These are phyloP conservation scores for Pygmarrhopalites habei DNA, from an alignment of 1,140 invertebrate genomes.

Conservation along the genomic window DNA sequence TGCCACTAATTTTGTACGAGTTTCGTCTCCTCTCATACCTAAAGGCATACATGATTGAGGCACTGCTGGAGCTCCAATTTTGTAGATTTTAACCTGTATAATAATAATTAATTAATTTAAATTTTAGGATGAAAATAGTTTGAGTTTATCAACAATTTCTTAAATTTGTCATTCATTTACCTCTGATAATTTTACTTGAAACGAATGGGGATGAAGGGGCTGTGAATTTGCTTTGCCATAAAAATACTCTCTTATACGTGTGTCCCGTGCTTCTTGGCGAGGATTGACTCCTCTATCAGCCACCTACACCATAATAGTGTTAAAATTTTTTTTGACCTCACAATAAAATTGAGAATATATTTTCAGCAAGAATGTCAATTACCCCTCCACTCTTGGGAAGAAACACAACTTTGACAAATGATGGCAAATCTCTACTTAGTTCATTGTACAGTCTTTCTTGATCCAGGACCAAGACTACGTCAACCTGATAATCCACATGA, in stretches of 20 bases:
- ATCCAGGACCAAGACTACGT: constrained; percentile 91
- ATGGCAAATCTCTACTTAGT: constrained; percentile 83
- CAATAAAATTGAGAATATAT: neutral
- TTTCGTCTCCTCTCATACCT: constrained; percentile 89
- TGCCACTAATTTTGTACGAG: constrained; percentile 79
- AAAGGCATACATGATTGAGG: constrained; percentile 92
- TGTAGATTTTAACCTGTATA: constrained; percentile 59
- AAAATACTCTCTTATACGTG: constrained; percentile 85
- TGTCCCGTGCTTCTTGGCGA: constrained; percentile 67
- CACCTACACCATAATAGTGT: constrained; percentile 51
- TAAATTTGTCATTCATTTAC: constrained; percentile 59
- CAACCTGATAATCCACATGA: constrained; percentile 49
- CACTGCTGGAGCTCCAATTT: constrained; percentile 86
- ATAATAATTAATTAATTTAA: constrained; percentile 3
- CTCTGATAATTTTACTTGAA: constrained; percentile 80
- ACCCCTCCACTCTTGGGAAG: constrained; percentile 94
- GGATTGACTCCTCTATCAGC: constrained; percentile 70
- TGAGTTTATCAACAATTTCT: too few species aligned
- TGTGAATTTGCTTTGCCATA: constrained; percentile 62
- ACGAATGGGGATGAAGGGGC: constrained; percentile 81
- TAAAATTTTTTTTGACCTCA: too few species aligned
- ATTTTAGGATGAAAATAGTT: too few species aligned
- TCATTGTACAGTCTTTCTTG: constrained; percentile 95
- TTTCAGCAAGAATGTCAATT: constrained; percentile 44
- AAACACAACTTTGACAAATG: constrained; percentile 85